Evolutionary conservation across 2,888 invertebrate genomes (phyloP).

Genomic region (Masnerella sp.): DNA sequence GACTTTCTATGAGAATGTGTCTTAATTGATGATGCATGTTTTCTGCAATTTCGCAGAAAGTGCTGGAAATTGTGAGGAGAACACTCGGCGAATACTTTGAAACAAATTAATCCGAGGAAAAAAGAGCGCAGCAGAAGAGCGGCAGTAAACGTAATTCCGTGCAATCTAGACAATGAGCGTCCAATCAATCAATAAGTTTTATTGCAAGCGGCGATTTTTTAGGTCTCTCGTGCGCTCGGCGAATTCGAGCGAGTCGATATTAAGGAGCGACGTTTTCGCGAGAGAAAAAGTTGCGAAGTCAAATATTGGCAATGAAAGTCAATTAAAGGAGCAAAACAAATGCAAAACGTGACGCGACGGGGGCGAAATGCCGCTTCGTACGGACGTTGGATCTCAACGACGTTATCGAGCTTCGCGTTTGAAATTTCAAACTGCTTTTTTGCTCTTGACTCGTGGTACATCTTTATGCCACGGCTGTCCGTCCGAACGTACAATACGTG

Average conservation of each 20-base stretch:
- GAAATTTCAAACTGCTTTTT: conserved; percentile 56
- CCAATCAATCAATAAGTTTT: conserved; percentile 32
- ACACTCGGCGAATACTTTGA: conserved; percentile 13
- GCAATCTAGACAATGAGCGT: conserved; percentile 14
- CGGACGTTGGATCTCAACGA: conserved; percentile 48
- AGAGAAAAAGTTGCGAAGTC: conserved; percentile 6
- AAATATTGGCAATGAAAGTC: conserved; percentile 30
- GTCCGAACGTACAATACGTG: conserved; percentile 60
- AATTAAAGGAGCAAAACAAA: conserved; percentile 41
- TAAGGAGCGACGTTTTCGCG: conserved; percentile 8
- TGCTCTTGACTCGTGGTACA: conserved; percentile 55
- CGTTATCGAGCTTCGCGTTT: conserved; percentile 56
- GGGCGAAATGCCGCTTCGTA: conserved; percentile 26
- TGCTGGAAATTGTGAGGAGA: conserved; percentile 25
- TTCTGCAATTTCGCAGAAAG: conserved; percentile 35
- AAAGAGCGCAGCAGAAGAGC: conserved; percentile 1
- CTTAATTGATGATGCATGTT: conserved; percentile 46
- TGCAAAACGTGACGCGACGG: conserved; percentile 22
- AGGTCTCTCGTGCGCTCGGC: not conserved
- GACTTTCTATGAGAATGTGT: conserved; percentile 38
- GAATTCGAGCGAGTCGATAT: not conserved
- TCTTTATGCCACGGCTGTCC: conserved; percentile 59
- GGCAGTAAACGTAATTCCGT: conserved; percentile 7
- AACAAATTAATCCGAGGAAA: conserved; percentile 15
- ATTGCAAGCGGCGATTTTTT: conserved; percentile 6